Evolutionary conservation across 2,797 vertebrate species (phyloP), one percentile per base, ranked within the genome.

Genomic region (Trichosurus vulpecula): DNA sequence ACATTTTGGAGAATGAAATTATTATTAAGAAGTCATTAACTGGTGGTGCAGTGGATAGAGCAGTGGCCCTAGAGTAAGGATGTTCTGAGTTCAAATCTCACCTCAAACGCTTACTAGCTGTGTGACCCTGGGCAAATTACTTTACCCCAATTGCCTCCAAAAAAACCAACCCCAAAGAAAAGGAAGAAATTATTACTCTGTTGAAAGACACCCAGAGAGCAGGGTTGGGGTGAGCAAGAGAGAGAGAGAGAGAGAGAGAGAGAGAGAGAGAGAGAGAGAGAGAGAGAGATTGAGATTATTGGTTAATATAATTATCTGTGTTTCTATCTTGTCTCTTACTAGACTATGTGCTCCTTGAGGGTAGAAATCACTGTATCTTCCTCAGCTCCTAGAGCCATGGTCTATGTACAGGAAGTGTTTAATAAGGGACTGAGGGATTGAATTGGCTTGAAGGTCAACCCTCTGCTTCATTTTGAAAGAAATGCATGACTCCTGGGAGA

Each of bases 401-500:
- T 66, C 31, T 66, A 4, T 66, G 35, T 30, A 61, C 35, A 66
- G 61, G 13, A 66, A 66, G 4, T 61, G 0, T 66, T 66, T 35
- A 66, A 66, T 66, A 66, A 66, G 25, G 35, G 14, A 66, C n/a
- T 14, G 12, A 13, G 35, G 13, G 35, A 35, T 66, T n/a, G 35
- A 66, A 66, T n/a, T 61, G 11, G 12, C 30, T 61, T n/a, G 61
- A 35, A n/a, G 31, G 31, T 96, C 53, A 95, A 81, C 14, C 35
- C 94, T 89, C 10, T 91, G 41, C 90, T 96, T 95, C 53, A 56
- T 51, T 93, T 57, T 96, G 52, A 96, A 93, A 92, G 29, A 96
- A 96, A 97, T 93, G 54, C 96, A 61, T 55, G 96, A 93, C 94
- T 95, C 92, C 55, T 96, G 91, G 95, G 94, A 92, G 96, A 96